These are phyloP conservation scores for Paragorgia papillata DNA, from an alignment of 92 coral and sea anemone genomes.

Conservation along the genomic window DNA sequence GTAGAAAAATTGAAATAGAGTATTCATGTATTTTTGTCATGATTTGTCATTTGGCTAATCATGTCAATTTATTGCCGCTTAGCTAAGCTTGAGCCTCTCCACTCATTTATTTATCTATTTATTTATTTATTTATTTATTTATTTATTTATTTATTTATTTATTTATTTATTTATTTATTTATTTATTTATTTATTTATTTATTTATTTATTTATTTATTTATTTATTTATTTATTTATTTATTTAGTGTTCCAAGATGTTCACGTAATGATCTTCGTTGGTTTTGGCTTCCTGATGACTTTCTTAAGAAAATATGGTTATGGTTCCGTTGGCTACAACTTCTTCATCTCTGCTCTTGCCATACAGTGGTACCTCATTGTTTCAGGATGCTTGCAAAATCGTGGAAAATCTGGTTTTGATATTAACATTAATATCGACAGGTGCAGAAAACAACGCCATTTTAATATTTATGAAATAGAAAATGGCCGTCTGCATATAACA, in stretches of 20 bases:
- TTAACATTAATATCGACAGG: slow-evolving; percentile 10
- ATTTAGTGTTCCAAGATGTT: slow-evolving; percentile 75
- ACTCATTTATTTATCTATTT: too few relatives aligned
- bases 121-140: too few relatives aligned
- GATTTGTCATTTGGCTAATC: too few relatives aligned
- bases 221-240: neutral
- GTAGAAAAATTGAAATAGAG: too few relatives aligned
- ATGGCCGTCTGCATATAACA: too few relatives aligned
- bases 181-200: too few relatives aligned
- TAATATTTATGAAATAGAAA: neutral
- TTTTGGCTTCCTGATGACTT: slow-evolving; percentile 78
- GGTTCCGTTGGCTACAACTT: slow-evolving; percentile 75
- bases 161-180: neutral
- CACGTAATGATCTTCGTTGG: slow-evolving; percentile 81
- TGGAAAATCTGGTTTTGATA: slow-evolving; percentile 29
- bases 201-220: too few relatives aligned
- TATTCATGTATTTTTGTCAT: too few relatives aligned
- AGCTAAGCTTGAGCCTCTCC: too few relatives aligned
- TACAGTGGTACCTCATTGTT: slow-evolving; percentile 60
- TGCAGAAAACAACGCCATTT: neutral
- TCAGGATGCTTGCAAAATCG: slow-evolving; percentile 20
- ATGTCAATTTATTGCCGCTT: too few relatives aligned
- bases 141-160: neutral
- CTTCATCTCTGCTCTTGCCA: slow-evolving; percentile 67
- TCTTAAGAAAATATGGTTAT: slow-evolving; percentile 66